A percentile compares a stretch with the other conserved stretches of the same genome.
phyloP scores from a whole-genome alignment of 1,140 invertebrate species.

The Cotesia vestalis region DNA sequence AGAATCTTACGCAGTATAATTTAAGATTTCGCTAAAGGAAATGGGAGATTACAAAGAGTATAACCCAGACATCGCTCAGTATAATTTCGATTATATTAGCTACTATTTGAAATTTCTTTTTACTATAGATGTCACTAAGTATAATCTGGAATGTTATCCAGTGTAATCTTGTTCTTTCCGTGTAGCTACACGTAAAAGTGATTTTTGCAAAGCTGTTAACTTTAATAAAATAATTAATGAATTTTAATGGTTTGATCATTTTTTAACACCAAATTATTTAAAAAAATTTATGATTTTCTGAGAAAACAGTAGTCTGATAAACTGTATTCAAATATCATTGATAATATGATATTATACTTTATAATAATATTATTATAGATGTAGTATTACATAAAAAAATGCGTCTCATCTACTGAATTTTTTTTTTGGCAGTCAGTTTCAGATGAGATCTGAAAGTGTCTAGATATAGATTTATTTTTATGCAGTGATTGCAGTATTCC shows the following conservation, averaged over 20 bases:
- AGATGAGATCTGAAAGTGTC: conserved; percentile 37
- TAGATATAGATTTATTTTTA: conserved; percentile 23
- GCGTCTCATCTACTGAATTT: conserved; percentile 42
- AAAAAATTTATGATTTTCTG: neutral
- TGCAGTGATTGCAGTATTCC: conserved; percentile 15
- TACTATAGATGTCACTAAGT: no score
- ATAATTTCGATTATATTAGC: no score
- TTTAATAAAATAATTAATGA: neutral
- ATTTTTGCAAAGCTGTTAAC: conserved; percentile 3
- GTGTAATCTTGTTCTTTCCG: no score
- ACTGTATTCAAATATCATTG: neutral
- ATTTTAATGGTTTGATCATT: neutral
- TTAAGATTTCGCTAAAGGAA: no score
- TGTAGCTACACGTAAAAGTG: neutral
- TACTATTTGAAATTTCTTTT: no score
- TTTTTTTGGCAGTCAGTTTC: conserved; percentile 42
- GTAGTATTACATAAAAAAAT: conserved; percentile 38
- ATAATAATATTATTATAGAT: neutral
- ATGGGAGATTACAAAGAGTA: no score
- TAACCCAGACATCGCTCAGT: no score
- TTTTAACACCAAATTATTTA: neutral
- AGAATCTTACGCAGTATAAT: no score
- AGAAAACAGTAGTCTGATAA: neutral
- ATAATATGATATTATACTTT: neutral
- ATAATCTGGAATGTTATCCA: no score